Percentiles rank a stretch among this genome's conserved stretches.
Conservation (phyloP, 2,888 invertebrate genomes). For the Epinotia ramella region DNA sequence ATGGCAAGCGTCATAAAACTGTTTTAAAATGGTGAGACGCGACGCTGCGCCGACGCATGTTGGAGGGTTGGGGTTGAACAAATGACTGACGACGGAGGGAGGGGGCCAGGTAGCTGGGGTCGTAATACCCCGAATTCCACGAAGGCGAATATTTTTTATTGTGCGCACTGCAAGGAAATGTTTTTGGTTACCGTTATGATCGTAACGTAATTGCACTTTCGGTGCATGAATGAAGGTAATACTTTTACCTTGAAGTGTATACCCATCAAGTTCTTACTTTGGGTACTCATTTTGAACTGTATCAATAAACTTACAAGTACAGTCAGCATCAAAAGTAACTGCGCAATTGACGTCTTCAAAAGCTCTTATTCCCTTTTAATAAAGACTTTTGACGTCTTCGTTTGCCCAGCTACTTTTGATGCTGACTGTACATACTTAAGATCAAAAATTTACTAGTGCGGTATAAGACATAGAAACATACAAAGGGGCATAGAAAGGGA, state of each 20-base stretch:
- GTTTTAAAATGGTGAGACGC: conserved; percentile 40
- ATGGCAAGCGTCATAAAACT: conserved; percentile 12
- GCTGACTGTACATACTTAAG: too few relatives aligned
- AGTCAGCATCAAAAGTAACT: too few relatives aligned
- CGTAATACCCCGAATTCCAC: conserved; percentile 64
- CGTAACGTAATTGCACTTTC: conserved; percentile 16
- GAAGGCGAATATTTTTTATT: conserved; percentile 36
- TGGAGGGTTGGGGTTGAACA: conserved; percentile 65
- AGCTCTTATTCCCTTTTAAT: too few relatives aligned
- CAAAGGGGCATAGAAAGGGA: too few relatives aligned
- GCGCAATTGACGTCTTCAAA: too few relatives aligned
- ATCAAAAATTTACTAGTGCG: not conserved
- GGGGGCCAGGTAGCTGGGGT: conserved; percentile 73
- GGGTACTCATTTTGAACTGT: not conserved
- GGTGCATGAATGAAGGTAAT: not conserved
- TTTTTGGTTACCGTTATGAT: conserved; percentile 26
- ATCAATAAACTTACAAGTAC: not conserved
- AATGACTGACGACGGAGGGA: conserved; percentile 60
- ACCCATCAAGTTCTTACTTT: not conserved
- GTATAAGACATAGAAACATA: not conserved
- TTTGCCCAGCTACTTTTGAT: too few relatives aligned
- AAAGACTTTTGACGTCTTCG: too few relatives aligned
- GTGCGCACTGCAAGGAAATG: conserved; percentile 13
- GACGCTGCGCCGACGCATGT: conserved; percentile 70
- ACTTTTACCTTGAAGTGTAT: not conserved